A percentile compares a stretch with the other conserved stretches of the same genome.
These are phyloP conservation scores for Oscheius sp. DNA, from an alignment of 1,140 invertebrate species.

Conservation along the genomic window DNA sequence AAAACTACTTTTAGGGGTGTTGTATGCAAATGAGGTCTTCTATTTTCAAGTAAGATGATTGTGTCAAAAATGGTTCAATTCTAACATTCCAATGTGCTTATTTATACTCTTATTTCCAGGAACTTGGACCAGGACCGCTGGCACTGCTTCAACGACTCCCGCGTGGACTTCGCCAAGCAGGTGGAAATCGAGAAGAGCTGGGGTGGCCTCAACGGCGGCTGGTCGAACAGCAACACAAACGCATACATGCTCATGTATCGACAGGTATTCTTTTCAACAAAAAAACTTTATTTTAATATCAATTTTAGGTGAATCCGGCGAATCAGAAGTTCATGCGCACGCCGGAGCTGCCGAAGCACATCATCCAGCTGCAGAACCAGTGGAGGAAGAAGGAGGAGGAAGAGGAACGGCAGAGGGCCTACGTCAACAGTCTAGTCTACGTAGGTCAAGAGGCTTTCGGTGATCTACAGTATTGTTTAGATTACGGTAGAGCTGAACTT, in stretches of 20 bases:
- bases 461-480: constrained; percentile 15
- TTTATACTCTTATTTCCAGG: constrained; percentile 54
- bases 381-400: constrained; percentile 72
- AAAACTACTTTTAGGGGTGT: too few species aligned
- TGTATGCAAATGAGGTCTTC: too few species aligned
- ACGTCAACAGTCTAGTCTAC: constrained; percentile 69
- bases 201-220: constrained; percentile 68
- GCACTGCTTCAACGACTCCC: constrained; percentile 69
- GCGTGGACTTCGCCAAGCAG: constrained; percentile 62
- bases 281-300: constrained; percentile 43
- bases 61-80: neutral
- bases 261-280: constrained; percentile 70
- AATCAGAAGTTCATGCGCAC: constrained; percentile 46
- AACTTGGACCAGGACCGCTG: constrained; percentile 66
- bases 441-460: constrained; percentile 47
- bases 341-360: constrained; percentile 44
- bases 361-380: constrained; percentile 65
- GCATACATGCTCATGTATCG: constrained; percentile 91
- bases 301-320: constrained; percentile 16
- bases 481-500: constrained; percentile 10
- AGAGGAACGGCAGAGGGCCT: constrained; percentile 67
- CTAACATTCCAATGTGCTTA: neutral
- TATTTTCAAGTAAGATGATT: constrained; percentile 44
- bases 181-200: constrained; percentile 82
- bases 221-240: constrained; percentile 75